A percentile compares a stretch with the other conserved stretches of the same genome.
phyloP scores from a whole-genome alignment of 2,797 vertebrate genomes.

The Phoebastria nigripes region DNA sequence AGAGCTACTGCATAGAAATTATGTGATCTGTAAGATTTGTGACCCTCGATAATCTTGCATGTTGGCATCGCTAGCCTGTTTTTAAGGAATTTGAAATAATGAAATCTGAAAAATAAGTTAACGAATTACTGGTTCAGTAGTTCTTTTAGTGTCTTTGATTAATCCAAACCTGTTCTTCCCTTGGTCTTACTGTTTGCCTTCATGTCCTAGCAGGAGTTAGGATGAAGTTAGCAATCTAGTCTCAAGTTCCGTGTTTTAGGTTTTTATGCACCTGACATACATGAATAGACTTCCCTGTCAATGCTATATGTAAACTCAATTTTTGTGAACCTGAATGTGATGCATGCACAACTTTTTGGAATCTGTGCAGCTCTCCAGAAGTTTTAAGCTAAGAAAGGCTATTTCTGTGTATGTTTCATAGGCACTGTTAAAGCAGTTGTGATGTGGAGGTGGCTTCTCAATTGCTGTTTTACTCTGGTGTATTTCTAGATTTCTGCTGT shows the following conservation, averaged over 20 bases:
- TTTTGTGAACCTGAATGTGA: neutral
- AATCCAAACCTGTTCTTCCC: neutral
- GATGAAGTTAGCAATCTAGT: neutral
- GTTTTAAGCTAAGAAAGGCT: neutral
- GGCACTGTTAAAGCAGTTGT: neutral
- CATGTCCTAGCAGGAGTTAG: neutral
- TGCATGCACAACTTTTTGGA: neutral
- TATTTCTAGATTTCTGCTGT: neutral
- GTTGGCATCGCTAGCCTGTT: rapidly evolving
- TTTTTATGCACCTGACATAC: neutral
- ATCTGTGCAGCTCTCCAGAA: neutral
- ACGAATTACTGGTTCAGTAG: neutral
- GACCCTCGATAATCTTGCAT: neutral
- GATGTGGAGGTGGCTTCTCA: neutral
- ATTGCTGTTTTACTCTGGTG: neutral
- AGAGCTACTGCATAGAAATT: neutral
- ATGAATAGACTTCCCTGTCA: neutral
- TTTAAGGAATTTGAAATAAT: neutral
- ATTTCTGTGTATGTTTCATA: neutral
- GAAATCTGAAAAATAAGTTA: neutral
- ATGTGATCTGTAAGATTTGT: neutral
- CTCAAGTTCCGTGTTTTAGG: neutral
- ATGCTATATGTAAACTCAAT: rapidly evolving
- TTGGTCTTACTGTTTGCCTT: neutral
- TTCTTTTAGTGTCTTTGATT: neutral